A percentile compares a stretch with the other conserved stretches of the same genome.
phyloP scores from a whole-genome alignment of 2,797 vertebrate genomes.

The Ctenopoma kingsleyae region DNA sequence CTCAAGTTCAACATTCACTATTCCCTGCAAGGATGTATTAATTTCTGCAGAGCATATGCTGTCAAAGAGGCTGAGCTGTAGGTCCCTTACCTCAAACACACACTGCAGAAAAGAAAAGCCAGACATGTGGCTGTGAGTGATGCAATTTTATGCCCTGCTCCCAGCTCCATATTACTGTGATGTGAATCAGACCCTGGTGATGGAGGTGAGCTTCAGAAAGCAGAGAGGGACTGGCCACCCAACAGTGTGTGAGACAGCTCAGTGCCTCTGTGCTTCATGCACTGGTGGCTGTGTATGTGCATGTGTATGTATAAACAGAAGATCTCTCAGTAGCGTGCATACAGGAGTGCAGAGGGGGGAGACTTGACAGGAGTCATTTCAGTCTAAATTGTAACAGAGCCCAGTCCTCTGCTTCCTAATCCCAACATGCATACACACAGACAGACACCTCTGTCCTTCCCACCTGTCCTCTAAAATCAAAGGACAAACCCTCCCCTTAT shows the following conservation, averaged over 20 bases:
- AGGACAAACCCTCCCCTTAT: constrained; percentile 69
- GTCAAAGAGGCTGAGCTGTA: constrained; percentile 24
- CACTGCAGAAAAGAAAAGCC: constrained; percentile 44
- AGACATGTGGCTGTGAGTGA: constrained; percentile 47
- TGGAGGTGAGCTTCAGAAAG: constrained; percentile 48
- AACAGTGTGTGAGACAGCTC: constrained; percentile 63
- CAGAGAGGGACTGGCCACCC: constrained; percentile 48
- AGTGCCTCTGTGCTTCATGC: constrained; percentile 64
- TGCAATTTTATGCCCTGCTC: constrained; percentile 46
- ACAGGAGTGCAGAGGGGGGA: constrained; percentile 16
- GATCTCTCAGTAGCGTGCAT: constrained; percentile 64
- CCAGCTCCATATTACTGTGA: constrained; percentile 60
- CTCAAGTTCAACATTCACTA: constrained; percentile 22
- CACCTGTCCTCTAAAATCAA: constrained; percentile 76
- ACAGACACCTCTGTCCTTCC: constrained; percentile 53
- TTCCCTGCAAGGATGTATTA: constrained; percentile 37
- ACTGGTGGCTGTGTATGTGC: constrained; percentile 35
- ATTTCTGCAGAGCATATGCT: constrained; percentile 56
- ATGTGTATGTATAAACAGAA: constrained; percentile 62
- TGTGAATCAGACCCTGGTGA: constrained; percentile 56
- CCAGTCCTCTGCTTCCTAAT: constrained; percentile 62
- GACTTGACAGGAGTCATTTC: constrained; percentile 54
- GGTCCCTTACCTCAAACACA: constrained; percentile 7
- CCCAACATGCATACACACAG: constrained; percentile 42
- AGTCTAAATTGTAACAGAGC: constrained; percentile 61